Conservation (phyloP, 1,140 invertebrate species). For the Capitella teleta region DNA sequence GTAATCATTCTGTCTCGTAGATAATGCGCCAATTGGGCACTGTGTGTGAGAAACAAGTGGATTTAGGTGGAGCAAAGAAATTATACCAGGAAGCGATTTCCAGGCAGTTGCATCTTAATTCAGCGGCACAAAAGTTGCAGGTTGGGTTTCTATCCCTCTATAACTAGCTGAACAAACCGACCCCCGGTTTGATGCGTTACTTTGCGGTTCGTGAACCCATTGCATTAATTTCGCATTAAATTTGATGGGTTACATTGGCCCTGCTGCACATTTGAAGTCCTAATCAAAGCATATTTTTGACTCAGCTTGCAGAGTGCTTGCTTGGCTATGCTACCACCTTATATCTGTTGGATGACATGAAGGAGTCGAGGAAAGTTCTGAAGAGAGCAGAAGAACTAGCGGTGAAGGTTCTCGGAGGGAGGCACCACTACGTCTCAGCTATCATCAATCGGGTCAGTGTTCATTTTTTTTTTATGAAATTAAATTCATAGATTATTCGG, state of each 20-base stretch:
- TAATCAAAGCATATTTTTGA: no score
- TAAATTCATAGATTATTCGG: neutral
- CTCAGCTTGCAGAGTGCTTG: slow-evolving; percentile 20
- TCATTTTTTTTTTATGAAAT: neutral
- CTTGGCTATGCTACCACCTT: slow-evolving; percentile 19
- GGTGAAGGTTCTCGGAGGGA: slow-evolving; percentile 17
- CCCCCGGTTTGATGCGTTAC: no score
- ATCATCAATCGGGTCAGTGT: slow-evolving; percentile 20
- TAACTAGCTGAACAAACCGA: no score
- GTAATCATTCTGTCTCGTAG: slow-evolving; percentile 6
- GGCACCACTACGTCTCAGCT: slow-evolving; percentile 22
- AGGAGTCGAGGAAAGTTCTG: slow-evolving; percentile 17
- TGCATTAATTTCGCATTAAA: no score
- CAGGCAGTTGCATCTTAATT: slow-evolving; percentile 15
- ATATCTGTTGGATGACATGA: slow-evolving; percentile 16
- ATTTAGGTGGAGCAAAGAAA: slow-evolving; percentile 13
- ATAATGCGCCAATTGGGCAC: slow-evolving; percentile 17
- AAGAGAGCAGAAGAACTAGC: slow-evolving; percentile 19
- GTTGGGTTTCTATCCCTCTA: slow-evolving; percentile 4
- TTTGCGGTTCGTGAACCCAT: no score
- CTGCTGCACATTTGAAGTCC: no score
- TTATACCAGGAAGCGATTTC: slow-evolving; percentile 19
- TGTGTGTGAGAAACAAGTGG: slow-evolving; percentile 18
- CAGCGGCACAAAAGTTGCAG: slow-evolving; percentile 18
- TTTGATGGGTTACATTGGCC: no score